phyloP scores from a whole-genome alignment of 2,113 vertebrate genomes.

The Laticauda colubrina region DNA sequence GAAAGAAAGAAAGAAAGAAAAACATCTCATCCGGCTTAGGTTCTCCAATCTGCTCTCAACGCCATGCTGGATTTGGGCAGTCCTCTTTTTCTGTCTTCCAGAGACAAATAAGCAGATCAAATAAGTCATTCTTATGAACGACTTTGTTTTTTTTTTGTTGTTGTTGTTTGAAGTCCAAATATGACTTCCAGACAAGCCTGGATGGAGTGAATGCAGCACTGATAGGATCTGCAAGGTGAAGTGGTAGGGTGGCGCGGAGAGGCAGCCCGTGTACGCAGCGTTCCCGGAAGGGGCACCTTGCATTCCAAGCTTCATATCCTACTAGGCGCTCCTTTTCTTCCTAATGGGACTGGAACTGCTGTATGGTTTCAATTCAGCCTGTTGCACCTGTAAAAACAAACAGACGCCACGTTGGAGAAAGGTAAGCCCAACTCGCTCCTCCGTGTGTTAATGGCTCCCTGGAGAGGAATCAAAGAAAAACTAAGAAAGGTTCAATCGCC shows the following conservation, averaged over 20 bases:
- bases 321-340: conserved; percentile 78
- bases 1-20: too few species aligned
- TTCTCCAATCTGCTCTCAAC: background rate
- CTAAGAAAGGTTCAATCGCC: conserved; percentile 86
- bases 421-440: conserved; percentile 87
- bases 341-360: conserved; percentile 78
- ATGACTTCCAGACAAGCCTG: background rate
- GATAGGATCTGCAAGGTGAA: conserved; percentile 3
- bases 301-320: conserved; percentile 43
- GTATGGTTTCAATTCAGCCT: conserved; percentile 79
- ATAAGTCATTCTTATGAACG: background rate
- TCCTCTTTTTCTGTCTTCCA: background rate
- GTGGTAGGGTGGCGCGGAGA: background rate
- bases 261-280: rapidly evolving
- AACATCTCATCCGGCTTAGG: conserved; percentile 4
- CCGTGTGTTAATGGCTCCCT: conserved; percentile 89
- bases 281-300: background rate
- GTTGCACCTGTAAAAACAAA: conserved; percentile 99
- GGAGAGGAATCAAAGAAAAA: conserved; percentile 76
- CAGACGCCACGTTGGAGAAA: conserved; percentile 78
- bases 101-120: background rate
- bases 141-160: background rate
- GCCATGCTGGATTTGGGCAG: background rate
- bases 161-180: background rate
- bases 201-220: background rate